A percentile compares a stretch with the other conserved stretches of the same genome.
phyloP scores from a whole-genome alignment of 2,888 invertebrate genomes.

The Graphium colonna region DNA sequence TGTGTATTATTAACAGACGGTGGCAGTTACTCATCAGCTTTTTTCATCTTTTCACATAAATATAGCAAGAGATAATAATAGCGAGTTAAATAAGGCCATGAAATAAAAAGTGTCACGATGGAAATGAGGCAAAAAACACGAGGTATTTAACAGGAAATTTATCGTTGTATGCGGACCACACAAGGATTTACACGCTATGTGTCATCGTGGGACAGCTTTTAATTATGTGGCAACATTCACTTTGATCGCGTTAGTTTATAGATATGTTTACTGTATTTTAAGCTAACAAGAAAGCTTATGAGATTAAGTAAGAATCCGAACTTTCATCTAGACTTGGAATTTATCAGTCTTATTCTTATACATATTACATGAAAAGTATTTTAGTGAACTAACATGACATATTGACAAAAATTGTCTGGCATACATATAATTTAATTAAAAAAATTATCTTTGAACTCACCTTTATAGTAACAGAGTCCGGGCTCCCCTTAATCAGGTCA shows the following conservation, averaged over 20 bases:
- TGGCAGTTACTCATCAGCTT: too few species aligned
- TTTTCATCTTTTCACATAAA: too few species aligned
- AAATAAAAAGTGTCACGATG: not conserved
- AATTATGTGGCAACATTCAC: not conserved
- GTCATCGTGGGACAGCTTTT: not conserved
- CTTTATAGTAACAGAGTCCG: constrained; percentile 90
- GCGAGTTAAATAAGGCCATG: not conserved
- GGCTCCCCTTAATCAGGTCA: constrained; percentile 93
- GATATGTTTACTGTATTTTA: not conserved
- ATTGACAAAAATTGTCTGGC: too few species aligned
- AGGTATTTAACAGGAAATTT: not conserved
- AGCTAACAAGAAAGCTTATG: too few species aligned
- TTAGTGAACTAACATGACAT: too few species aligned
- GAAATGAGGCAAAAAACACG: not conserved
- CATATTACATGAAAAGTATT: not conserved
- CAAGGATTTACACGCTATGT: not conserved
- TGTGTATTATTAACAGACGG: too few species aligned
- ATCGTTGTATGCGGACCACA: not conserved
- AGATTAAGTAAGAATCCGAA: too few species aligned
- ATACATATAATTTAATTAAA: not conserved
- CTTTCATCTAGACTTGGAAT: too few species aligned
- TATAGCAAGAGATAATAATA: too few species aligned
- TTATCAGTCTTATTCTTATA: too few species aligned
- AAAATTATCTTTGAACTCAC: constrained; percentile 67
- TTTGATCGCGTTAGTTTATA: not conserved